Conservation (phyloP, 2,797 vertebrate genomes). For the Tapera naevia region DNA sequence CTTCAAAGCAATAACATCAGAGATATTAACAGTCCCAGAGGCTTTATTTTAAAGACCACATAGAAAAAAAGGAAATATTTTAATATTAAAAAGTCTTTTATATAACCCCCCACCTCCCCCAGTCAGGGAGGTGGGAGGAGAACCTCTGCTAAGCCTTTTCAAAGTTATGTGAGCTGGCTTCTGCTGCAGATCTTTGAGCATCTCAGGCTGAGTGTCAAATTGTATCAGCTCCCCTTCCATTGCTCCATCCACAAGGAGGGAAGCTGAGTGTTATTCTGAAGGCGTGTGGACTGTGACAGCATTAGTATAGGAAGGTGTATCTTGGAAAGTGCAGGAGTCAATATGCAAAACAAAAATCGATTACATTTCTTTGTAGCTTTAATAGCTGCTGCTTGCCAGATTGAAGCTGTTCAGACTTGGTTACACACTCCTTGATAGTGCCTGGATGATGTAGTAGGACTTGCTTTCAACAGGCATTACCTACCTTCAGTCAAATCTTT, state of each 20-base stretch:
- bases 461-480: not conserved
- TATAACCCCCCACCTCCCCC: not conserved
- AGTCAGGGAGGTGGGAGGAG: not conserved
- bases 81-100: slow-evolving; percentile 60
- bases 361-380: not conserved
- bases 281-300: not conserved
- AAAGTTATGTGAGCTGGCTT: not conserved
- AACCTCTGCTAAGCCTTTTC: slow-evolving; percentile 10
- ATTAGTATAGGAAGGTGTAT: not conserved
- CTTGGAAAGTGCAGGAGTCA: slow-evolving; percentile 3
- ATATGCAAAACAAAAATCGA: slow-evolving; percentile 4
- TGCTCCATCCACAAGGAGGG: not conserved
- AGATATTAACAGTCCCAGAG: slow-evolving; percentile 50
- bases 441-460: not conserved
- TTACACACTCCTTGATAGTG: not conserved
- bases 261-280: not conserved
- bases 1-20: slow-evolving; percentile 60
- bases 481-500: not conserved
- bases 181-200: not conserved
- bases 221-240: not conserved
- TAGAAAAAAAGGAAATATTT: slow-evolving; percentile 63
- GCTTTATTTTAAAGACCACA: slow-evolving; percentile 55
- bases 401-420: slow-evolving; percentile 9
- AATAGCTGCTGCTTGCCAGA: not conserved
- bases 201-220: not conserved